A percentile compares a stretch with the other conserved stretches of the same genome.
Evolutionary conservation across 2,888 invertebrate genomes (phyloP).

Genomic region (Caradrina kadenii): DNA sequence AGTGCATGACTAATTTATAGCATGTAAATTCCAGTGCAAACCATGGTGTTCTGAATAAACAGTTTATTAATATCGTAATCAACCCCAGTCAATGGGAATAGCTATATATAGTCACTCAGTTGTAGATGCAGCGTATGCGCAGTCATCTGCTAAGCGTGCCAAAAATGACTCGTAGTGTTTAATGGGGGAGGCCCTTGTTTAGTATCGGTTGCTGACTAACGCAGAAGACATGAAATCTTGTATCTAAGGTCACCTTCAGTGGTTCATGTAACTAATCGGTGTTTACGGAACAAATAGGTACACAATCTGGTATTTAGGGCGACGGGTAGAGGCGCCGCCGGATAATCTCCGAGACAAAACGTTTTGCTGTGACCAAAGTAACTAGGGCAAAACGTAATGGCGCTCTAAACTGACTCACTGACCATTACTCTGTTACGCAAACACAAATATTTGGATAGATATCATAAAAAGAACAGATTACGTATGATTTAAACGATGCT

Average conservation of each 20-base stretch:
- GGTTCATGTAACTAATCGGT: slow-evolving; percentile 59
- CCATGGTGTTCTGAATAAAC: not conserved
- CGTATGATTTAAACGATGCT: slow-evolving; percentile 65
- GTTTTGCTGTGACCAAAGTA: slow-evolving; percentile 69
- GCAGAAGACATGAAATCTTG: slow-evolving; percentile 42
- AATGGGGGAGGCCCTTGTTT: slow-evolving; percentile 38
- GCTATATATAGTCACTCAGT: not conserved
- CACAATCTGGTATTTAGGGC: slow-evolving; percentile 76
- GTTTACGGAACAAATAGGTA: slow-evolving; percentile 77
- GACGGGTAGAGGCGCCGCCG: slow-evolving; percentile 71
- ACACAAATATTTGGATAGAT: slow-evolving; percentile 66
- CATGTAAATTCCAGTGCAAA: not conserved
- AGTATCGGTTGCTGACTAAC: slow-evolving; percentile 41
- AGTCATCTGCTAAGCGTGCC: slow-evolving; percentile 24
- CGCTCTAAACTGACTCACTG: slow-evolving; percentile 69
- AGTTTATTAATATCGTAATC: slow-evolving; percentile 2
- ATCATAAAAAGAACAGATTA: slow-evolving; percentile 61
- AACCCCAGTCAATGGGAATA: too few species aligned
- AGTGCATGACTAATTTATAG: slow-evolving; percentile 10
- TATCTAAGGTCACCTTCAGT: slow-evolving; percentile 49
- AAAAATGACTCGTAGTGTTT: slow-evolving; percentile 17
- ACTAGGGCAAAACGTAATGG: slow-evolving; percentile 73
- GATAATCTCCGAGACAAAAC: slow-evolving; percentile 77
- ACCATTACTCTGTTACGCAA: slow-evolving; percentile 70
- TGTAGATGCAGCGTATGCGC: not conserved